A percentile compares a stretch with the other conserved stretches of the same genome.
Evolutionary conservation across 2,888 invertebrate species (phyloP).

Genomic region (Pocota personata): DNA sequence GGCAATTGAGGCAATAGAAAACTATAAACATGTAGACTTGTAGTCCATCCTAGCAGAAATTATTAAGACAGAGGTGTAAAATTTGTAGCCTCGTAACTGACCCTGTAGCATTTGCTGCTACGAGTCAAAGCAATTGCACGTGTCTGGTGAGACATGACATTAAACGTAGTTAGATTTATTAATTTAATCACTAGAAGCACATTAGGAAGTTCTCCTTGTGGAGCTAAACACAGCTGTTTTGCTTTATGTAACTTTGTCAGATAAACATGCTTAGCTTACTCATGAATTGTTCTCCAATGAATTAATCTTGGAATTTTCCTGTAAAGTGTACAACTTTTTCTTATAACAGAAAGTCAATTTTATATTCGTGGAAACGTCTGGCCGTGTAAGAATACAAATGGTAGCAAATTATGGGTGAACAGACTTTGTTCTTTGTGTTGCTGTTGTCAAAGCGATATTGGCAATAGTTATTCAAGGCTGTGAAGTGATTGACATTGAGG

Average conservation of each 20-base stretch:
- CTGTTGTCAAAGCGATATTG: neutral
- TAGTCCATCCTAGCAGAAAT: too few relatives aligned
- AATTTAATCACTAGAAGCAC: too few relatives aligned
- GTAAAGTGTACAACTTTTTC: neutral
- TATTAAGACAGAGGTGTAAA: too few relatives aligned
- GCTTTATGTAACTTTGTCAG: too few relatives aligned
- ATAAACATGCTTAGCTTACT: neutral
- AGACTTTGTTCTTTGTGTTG: neutral
- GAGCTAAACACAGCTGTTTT: too few relatives aligned
- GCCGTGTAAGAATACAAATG: neutral
- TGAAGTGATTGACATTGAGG: neutral
- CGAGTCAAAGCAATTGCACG: too few relatives aligned
- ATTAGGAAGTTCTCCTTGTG: too few relatives aligned
- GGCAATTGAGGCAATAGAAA: too few relatives aligned
- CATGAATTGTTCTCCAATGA: neutral
- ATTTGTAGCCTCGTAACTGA: too few relatives aligned
- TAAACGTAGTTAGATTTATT: neutral
- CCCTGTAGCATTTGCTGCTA: too few relatives aligned
- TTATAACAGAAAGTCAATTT: neutral
- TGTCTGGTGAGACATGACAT: too few relatives aligned
- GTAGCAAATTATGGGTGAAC: neutral
- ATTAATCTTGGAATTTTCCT: neutral
- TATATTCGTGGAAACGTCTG: neutral
- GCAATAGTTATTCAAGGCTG: neutral
- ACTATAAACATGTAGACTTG: too few relatives aligned